Base-by-base conservation (phyloP, 2,888 invertebrate species). In the Aromia moschata region DNA sequence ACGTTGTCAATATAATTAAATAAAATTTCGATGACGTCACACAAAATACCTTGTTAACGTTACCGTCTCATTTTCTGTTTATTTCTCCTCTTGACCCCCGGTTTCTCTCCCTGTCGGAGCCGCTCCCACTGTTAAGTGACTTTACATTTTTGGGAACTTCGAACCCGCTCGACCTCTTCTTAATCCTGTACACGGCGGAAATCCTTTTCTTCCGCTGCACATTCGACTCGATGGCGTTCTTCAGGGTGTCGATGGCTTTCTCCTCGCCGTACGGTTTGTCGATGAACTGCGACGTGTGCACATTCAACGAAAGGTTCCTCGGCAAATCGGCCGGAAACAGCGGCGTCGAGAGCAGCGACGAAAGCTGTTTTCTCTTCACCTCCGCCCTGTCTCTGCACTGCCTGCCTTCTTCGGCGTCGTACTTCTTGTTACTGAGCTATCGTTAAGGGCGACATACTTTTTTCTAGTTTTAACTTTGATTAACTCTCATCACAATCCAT, bases 341-440 rank as follows among this genome's bases (percentile, higher is more conserved):
- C 0, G 89, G 88, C 38, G 85, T 84, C 0, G 82, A 76, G 12
- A 91, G 71, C 45, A 89, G 71, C 0, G 77, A 63, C 9, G 79
- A 77, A 2, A 90, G 74, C 16, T 86, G 84, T 52, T 83, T 83
- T 55, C 83, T 84, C 78, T 78, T 79, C 61, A 71, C 78, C 76
- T 81, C 84, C 72, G 84, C 79, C 1, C 72, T 65, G 64, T 81
- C 82, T 64, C 81, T 78, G 9, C 38, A 60, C n/a, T 61, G 64
- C 3, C 67, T 47, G 10, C 70, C 62, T 55, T 76, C 76, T 31
- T 72, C 61, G 0, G 44, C 62, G 57, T 77, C 73, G 54, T 72
- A 71, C 64, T 74, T 75, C 41, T 65, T 70, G 2, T 67, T 55
- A 47, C 67, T 72, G 44, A 16, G 36, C 12, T 30, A 14, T 7